Evolutionary conservation across 2,888 invertebrate species (phyloP).

Genomic region (Drosophila mulleri): DNA sequence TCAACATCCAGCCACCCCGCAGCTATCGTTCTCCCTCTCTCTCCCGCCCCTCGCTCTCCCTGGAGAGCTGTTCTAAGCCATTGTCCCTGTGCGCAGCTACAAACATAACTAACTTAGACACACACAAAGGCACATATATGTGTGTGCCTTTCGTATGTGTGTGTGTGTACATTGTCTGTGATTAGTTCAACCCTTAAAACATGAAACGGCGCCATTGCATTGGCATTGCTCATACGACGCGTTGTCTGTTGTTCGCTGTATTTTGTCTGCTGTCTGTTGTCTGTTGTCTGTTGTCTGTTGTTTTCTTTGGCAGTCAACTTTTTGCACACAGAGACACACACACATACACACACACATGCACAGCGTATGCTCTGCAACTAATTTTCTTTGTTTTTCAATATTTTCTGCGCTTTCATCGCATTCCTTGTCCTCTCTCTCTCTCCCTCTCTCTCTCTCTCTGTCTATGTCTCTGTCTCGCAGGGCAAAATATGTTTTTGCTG

Average conservation of each 20-base stretch:
- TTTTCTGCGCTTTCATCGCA: slow-evolving; percentile 54
- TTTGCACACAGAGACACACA: slow-evolving; percentile 37
- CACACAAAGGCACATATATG: slow-evolving; percentile 24
- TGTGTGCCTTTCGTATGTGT: neutral
- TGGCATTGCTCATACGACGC: slow-evolving; percentile 76
- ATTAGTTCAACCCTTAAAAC: slow-evolving; percentile 80
- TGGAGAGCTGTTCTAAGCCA: slow-evolving; percentile 42
- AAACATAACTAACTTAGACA: slow-evolving; percentile 28
- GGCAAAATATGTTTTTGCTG: slow-evolving; percentile 46
- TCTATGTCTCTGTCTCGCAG: slow-evolving; percentile 24
- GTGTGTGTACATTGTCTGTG: slow-evolving; percentile 59
- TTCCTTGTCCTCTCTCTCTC: neutral
- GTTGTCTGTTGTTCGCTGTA: slow-evolving; percentile 44
- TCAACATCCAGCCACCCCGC: neutral
- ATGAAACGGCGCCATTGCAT: slow-evolving; percentile 55
- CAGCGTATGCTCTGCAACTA: slow-evolving; percentile 56
- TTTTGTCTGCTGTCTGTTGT: slow-evolving; percentile 32
- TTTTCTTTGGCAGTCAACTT: slow-evolving; percentile 68
- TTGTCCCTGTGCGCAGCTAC: slow-evolving; percentile 54
- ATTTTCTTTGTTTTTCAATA: slow-evolving; percentile 80
- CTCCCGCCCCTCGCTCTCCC: neutral
- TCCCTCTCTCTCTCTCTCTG: slow-evolving; percentile 4
- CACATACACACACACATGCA: slow-evolving; percentile 17
- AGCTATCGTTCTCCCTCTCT: neutral
- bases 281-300: slow-evolving; percentile 40